phyloP scores from a whole-genome alignment of 2,113 vertebrate genomes.

The Collichthys lucidus region DNA sequence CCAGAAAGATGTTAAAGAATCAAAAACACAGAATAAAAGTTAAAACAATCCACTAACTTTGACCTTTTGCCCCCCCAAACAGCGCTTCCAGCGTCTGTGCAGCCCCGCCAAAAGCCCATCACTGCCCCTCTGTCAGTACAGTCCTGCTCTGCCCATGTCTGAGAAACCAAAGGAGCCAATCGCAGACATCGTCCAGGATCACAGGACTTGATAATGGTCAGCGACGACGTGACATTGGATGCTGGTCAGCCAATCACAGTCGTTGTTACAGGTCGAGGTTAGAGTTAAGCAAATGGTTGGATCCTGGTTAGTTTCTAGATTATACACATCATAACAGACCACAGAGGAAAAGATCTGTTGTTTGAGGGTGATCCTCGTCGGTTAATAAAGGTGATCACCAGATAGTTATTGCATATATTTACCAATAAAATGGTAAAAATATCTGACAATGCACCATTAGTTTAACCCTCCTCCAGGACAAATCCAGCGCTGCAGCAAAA shows the following conservation, averaged over 20 bases:
- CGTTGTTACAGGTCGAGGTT: not conserved
- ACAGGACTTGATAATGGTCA: not conserved
- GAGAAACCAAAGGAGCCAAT: slow-evolving; percentile 49
- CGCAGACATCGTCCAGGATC: slow-evolving; percentile 17
- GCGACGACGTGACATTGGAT: not conserved
- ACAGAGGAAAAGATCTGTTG: not conserved
- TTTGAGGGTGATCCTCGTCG: not conserved
- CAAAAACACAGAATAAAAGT: not conserved
- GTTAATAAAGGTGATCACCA: no score
- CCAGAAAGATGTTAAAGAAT: not conserved
- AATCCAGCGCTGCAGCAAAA: no score
- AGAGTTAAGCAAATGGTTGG: not conserved
- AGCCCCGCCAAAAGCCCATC: slow-evolving; percentile 33
- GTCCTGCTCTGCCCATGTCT: slow-evolving; percentile 36
- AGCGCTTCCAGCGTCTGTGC: slow-evolving; percentile 74
- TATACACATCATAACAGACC: not conserved
- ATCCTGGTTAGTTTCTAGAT: not conserved
- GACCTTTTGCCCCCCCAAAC: not conserved
- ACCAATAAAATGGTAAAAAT: no score
- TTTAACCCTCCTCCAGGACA: no score
- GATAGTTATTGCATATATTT: no score
- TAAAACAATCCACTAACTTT: not conserved
- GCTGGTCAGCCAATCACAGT: slow-evolving; percentile 14
- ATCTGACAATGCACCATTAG: no score
- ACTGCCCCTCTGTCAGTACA: slow-evolving; percentile 43